phyloP scores from a whole-genome alignment of 2,113 vertebrate species.

The Leptobrachium leishanense region DNA sequence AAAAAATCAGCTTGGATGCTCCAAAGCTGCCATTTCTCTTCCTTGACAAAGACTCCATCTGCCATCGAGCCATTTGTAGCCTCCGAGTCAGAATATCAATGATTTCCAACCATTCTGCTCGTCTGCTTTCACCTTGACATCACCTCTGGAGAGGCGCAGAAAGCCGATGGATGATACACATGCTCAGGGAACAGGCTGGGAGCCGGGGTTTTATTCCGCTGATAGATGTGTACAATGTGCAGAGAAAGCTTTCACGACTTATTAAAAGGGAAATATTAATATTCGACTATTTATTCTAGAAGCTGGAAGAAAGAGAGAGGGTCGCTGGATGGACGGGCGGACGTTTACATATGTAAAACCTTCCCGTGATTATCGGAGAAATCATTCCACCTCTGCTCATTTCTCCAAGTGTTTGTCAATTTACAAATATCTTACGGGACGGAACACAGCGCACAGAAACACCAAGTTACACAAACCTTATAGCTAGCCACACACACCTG shows the following conservation, averaged over 20 bases:
- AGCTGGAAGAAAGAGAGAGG: too few relatives aligned
- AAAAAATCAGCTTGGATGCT: slow-evolving; percentile 70
- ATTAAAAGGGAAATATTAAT: not conserved
- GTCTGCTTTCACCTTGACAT: slow-evolving; percentile 87
- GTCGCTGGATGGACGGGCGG: not conserved
- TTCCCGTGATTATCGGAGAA: not conserved
- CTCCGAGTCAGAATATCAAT: slow-evolving; percentile 94
- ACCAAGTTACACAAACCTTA: not conserved
- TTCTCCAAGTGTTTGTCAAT: not conserved
- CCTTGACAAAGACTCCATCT: slow-evolving; percentile 96
- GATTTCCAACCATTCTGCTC: slow-evolving; percentile 84
- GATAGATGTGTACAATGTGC: slow-evolving; percentile 60
- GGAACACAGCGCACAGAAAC: not conserved
- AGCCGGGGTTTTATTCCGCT: slow-evolving; percentile 58
- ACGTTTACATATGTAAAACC: too few relatives aligned
- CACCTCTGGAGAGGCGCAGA: slow-evolving; percentile 74
- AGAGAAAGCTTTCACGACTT: not conserved
- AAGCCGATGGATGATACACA: slow-evolving; percentile 74
- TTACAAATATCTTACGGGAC: not conserved
- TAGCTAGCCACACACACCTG: too few relatives aligned
- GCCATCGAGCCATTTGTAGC: slow-evolving; percentile 89
- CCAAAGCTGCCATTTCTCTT: slow-evolving; percentile 92
- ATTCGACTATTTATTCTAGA: slow-evolving; percentile 1
- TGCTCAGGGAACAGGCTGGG: slow-evolving; percentile 54
- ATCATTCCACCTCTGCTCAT: not conserved